Evolutionary conservation across 2,113 vertebrate genomes (phyloP).

Genomic region (Tyto alba): DNA sequence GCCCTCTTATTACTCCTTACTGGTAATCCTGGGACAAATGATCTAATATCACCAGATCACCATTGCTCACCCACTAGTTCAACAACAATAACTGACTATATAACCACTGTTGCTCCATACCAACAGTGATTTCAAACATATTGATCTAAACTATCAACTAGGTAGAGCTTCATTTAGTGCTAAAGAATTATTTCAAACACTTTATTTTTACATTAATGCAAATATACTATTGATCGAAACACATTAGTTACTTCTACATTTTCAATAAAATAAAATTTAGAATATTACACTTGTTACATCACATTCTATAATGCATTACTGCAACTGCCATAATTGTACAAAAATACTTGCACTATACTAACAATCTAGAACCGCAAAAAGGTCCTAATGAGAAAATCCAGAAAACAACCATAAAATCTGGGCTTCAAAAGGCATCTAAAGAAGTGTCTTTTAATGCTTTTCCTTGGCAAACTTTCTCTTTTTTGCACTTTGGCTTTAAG

Average conservation of each 20-base stretch:
- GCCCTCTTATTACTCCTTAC: background rate
- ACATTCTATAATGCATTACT: background rate
- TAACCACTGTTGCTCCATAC: background rate
- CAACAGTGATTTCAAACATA: background rate
- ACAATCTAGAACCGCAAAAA: background rate
- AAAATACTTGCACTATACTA: background rate
- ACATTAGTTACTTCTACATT: background rate
- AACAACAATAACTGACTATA: background rate
- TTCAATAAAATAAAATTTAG: background rate
- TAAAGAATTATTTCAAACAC: background rate
- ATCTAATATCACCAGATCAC: background rate
- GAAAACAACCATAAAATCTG: background rate
- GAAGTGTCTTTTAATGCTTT: background rate
- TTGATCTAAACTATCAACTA: background rate
- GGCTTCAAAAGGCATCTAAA: background rate
- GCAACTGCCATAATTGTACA: background rate
- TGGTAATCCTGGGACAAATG: background rate
- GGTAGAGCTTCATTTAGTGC: background rate
- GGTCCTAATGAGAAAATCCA: background rate
- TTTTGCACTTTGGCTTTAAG: background rate
- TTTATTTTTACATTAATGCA: background rate
- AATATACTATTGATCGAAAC: background rate
- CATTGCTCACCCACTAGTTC: background rate
- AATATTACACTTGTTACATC: background rate
- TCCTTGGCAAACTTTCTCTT: background rate